Conservation (phyloP, 1,140 invertebrate genomes). For the Pararge aegeria region DNA sequence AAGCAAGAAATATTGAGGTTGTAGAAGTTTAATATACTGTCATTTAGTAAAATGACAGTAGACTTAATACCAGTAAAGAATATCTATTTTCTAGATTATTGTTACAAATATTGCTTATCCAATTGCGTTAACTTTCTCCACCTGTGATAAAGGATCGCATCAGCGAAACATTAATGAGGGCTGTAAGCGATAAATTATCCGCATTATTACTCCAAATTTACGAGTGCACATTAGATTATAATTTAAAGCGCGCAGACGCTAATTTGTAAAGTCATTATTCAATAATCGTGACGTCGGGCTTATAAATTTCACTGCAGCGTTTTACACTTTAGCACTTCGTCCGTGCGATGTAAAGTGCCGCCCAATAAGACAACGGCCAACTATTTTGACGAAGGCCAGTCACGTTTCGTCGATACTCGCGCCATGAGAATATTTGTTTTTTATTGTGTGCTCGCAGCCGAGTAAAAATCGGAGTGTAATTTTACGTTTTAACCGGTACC, state of each 20-base stretch:
- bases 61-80: neutral
- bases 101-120: too few species aligned
- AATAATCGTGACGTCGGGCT: constrained; percentile 72
- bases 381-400: constrained; percentile 77
- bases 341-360: constrained; percentile 61
- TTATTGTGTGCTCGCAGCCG: constrained; percentile 68
- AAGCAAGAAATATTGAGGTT: too few species aligned
- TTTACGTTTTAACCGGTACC: constrained; percentile 75
- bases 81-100: too few species aligned
- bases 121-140: constrained; percentile 35
- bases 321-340: constrained; percentile 76
- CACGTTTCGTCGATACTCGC: constrained; percentile 75
- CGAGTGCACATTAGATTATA: constrained; percentile 43
- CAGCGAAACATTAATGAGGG: constrained; percentile 42
- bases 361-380: constrained; percentile 71
- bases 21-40: too few species aligned
- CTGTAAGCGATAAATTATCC: constrained; percentile 42
- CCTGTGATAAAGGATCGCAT: constrained; percentile 38
- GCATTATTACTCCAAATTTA: constrained; percentile 48
- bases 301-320: constrained; percentile 72
- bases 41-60: too few species aligned
- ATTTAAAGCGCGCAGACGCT: constrained; percentile 48
- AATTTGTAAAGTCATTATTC: constrained; percentile 73
- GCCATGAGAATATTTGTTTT: constrained; percentile 79
- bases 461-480: constrained; percentile 77